Base-by-base conservation (phyloP, 2,888 invertebrate genomes). In the Sarcophaga subvicina region DNA sequence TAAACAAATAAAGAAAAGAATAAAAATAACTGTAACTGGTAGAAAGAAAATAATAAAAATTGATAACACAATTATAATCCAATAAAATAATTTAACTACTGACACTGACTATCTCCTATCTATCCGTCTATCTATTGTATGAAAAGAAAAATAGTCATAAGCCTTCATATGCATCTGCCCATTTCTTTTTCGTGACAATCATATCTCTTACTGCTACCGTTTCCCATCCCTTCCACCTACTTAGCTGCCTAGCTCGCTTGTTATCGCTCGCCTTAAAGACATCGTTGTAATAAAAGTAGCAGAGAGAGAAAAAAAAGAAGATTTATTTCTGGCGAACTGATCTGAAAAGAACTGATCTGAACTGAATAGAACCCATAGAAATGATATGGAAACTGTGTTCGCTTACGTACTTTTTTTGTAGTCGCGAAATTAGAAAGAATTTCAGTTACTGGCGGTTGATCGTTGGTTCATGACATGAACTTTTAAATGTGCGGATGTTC, bases 1-100 rank as follows among this genome's bases (percentile, higher is more conserved):
- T 63, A 78, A 64, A 64, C 45, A 78, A 78, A 45, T 71, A 82
- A 70, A 73, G 25, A 8, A 59, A 54, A 59, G 11, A 27, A 27
- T 14, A 54, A 49, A 14, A 49, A 14, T 25, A 54, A 54, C 4
- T 54, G 12, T 14, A 54, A 54, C 12, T 14, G 17, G 17, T 4
- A 17, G 17, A 54, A 17, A 54, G 17, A 54, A 54, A 54, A 54
- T 54, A 54, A 54, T 54, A 54, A 54, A 54, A 54, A 54, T 14
- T 54, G 59, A 83, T 59, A 78, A 67, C 54, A 49, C 0, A 14
- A 17, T 54, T 17, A 54, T n/a, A 73, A 84, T 66, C 76, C 60
- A 76, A 80, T 85, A 85, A 85, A 85, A 76, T 85, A 77, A 80
- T 85, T 63, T 72, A 77, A 71, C 71, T 80, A 85, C 76, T 80